Percentiles rank a stretch among this genome's conserved stretches.
Conservation (phyloP, 2,888 invertebrate genomes). For the Micropterix aruncella region DNA sequence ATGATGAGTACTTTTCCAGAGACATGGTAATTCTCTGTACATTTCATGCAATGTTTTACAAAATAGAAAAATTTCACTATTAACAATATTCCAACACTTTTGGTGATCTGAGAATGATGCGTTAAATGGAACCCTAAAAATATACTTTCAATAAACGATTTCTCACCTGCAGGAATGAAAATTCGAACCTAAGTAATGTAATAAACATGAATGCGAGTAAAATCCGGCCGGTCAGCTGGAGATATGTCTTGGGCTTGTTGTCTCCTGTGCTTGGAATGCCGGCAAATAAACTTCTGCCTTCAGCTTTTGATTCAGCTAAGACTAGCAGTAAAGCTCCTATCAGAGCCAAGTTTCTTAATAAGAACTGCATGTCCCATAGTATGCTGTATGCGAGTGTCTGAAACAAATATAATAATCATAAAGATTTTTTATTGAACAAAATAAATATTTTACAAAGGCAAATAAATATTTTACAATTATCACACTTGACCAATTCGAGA, state of each 20-base stretch:
- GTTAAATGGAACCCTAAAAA: too few species aligned
- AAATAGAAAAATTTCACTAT: too few species aligned
- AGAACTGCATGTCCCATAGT: conserved; percentile 95
- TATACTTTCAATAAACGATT: too few species aligned
- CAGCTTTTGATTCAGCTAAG: conserved; percentile 89
- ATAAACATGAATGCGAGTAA: conserved; percentile 98
- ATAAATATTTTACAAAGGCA: neutral
- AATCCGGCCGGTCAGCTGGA: conserved; percentile 91
- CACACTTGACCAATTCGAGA: too few species aligned
- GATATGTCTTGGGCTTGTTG: conserved; percentile 91
- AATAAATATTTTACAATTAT: too few species aligned
- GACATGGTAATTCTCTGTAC: too few species aligned
- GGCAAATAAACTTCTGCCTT: conserved; percentile 90
- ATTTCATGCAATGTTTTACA: too few species aligned
- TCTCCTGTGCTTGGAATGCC: conserved; percentile 88
- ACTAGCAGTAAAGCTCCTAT: conserved; percentile 94
- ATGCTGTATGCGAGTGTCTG: conserved; percentile 93
- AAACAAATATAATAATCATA: neutral
- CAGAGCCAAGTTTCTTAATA: conserved; percentile 90
- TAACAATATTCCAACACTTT: too few species aligned
- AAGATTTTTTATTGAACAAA: neutral
- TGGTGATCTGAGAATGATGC: too few species aligned
- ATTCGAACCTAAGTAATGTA: conserved; percentile 87
- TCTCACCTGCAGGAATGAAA: conserved; percentile 73
- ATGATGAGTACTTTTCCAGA: too few species aligned